Conservation (phyloP, 2,797 vertebrate species). For the Ibycter americanus region DNA sequence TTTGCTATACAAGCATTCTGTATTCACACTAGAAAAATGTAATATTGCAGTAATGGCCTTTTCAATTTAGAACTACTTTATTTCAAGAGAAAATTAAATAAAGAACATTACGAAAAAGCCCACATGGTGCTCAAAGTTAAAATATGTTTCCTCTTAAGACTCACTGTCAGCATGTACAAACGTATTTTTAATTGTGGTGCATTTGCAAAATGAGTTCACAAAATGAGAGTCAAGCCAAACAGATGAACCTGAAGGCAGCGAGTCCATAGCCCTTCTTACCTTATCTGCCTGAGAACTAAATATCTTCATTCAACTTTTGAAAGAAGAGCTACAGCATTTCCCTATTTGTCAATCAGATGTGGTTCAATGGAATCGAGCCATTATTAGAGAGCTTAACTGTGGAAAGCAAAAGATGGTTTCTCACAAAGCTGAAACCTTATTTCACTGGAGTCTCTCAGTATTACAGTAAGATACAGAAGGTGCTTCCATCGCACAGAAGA, state of each 20-base stretch:
- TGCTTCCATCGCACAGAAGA: background rate
- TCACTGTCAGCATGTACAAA: background rate
- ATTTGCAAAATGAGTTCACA: background rate
- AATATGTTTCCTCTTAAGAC: background rate
- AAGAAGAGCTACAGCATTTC: background rate
- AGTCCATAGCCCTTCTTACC: background rate
- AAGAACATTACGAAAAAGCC: background rate
- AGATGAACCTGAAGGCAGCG: background rate
- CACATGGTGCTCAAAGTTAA: background rate
- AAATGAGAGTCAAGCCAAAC: background rate
- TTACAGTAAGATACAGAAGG: background rate
- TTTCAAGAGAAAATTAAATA: background rate
- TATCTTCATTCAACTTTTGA: background rate
- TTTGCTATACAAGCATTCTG: background rate
- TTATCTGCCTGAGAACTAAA: background rate
- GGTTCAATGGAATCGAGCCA: background rate
- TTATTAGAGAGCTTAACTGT: background rate
- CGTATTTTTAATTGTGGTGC: background rate
- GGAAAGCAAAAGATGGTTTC: background rate
- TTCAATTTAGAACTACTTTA: background rate
- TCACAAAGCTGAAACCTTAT: background rate
- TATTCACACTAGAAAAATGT: background rate
- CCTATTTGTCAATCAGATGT: background rate
- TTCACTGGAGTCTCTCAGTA: background rate
- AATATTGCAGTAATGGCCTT: background rate